These are phyloP conservation scores for Pomatorhinus ruficollis DNA, from an alignment of 2,113 vertebrate species.

Conservation along the genomic window DNA sequence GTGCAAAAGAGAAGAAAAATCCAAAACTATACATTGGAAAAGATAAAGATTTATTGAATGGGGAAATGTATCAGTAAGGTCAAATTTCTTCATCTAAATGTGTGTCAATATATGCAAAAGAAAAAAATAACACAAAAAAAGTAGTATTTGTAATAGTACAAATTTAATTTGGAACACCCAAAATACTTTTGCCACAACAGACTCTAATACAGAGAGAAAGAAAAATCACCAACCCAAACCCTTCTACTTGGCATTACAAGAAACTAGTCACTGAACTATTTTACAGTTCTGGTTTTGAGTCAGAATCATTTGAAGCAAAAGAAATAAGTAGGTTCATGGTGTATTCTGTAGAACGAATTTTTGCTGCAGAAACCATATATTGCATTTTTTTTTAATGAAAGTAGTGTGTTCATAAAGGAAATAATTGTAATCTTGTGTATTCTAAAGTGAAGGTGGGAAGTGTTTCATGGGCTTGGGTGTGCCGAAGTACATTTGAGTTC, in stretches of 20 bases:
- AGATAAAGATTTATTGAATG: conserved; percentile 33
- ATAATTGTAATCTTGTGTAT: conserved; percentile 45
- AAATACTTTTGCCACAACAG: conserved; percentile 49
- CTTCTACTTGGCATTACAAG: conserved; percentile 21
- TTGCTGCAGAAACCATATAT: conserved; percentile 35
- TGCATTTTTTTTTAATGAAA: conserved; percentile 4
- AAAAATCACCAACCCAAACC: conserved; percentile 13
- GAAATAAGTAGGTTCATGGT: conserved; percentile 5
- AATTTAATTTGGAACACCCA: conserved; percentile 37
- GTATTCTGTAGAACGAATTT: conserved; percentile 16
- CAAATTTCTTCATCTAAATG: conserved; percentile 4
- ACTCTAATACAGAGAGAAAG: neutral
- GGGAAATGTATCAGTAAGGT: neutral
- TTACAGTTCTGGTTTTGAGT: conserved; percentile 1
- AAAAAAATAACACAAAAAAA: conserved; percentile 13
- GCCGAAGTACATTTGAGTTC: conserved; percentile 48
- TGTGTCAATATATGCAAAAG: conserved; percentile 53
- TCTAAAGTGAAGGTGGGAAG: conserved; percentile 44
- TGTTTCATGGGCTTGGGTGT: conserved; percentile 42
- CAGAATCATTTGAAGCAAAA: conserved; percentile 49
- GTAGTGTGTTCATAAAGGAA: conserved; percentile 60
- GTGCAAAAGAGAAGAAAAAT: neutral
- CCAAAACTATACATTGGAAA: neutral
- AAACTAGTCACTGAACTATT: conserved; percentile 50
- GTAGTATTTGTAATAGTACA: conserved; percentile 36